Conservation (phyloP, 2,113 vertebrate genomes). For the Microtus ochrogaster region DNA sequence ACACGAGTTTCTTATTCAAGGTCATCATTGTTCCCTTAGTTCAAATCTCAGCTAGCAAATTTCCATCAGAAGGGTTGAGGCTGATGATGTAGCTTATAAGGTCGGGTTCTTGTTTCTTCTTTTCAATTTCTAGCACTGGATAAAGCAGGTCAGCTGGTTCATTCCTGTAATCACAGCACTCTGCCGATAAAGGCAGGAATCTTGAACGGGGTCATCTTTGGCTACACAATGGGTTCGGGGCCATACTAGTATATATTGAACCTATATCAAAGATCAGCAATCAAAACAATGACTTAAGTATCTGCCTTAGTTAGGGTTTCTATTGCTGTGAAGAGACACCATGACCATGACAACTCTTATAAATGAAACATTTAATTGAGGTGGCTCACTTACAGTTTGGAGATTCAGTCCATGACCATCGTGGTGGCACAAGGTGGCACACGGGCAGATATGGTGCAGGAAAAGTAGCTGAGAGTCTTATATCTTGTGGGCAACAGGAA, state of each 20-base stretch:
- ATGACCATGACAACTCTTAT: not conserved
- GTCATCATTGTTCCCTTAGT: not conserved
- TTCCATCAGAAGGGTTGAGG: not conserved
- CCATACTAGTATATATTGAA: not conserved
- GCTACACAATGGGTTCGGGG: not conserved
- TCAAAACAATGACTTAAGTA: not conserved
- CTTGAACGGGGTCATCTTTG: not conserved
- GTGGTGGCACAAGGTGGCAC: no score
- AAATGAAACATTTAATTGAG: not conserved
- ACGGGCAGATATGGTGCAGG: not conserved
- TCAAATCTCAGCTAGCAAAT: not conserved
- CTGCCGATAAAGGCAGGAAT: not conserved
- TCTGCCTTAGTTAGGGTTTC: not conserved
- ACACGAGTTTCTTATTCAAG: not conserved
- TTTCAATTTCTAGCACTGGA: not conserved
- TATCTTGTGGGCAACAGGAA: not conserved
- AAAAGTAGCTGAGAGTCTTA: not conserved
- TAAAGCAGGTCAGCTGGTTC: not conserved
- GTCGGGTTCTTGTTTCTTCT: not conserved
- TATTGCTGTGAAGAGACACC: not conserved
- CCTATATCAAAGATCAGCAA: not conserved
- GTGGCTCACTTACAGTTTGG: not conserved
- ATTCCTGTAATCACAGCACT: not conserved
- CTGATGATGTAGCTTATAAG: not conserved
- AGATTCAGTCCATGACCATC: not conserved